phyloP scores from a whole-genome alignment of 2,888 invertebrate genomes.

The Acheta domesticus region DNA sequence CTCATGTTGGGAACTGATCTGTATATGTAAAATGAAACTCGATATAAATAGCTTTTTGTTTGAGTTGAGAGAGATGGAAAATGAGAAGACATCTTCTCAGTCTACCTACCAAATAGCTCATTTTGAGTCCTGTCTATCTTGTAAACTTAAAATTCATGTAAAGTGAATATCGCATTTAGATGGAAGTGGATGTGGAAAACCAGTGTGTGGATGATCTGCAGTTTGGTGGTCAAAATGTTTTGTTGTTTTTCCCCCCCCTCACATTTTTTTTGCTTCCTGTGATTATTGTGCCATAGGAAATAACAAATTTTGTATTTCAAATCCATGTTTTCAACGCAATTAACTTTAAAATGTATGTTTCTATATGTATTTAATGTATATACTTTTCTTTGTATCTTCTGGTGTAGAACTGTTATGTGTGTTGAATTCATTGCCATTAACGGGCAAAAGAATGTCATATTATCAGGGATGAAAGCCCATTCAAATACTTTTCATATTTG shows the following conservation, averaged over 20 bases:
- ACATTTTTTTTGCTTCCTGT: slow-evolving; percentile 33
- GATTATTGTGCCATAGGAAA: slow-evolving; percentile 35
- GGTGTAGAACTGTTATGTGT: neutral
- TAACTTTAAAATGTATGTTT: neutral
- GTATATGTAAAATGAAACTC: neutral
- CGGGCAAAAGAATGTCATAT: neutral
- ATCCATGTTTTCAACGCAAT: neutral
- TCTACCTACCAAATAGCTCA: slow-evolving; percentile 27
- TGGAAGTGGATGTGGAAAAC: slow-evolving; percentile 12
- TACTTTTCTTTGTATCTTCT: neutral
- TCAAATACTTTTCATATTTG: slow-evolving; percentile 26
- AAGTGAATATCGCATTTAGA: slow-evolving; percentile 33
- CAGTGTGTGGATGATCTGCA: slow-evolving; percentile 23
- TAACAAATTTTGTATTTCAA: slow-evolving; percentile 21
- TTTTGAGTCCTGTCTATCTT: slow-evolving; percentile 25
- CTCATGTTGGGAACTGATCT: no score
- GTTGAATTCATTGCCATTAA: slow-evolving; percentile 18
- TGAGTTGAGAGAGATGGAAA: neutral
- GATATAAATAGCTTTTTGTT: neutral
- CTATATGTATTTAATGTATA: slow-evolving; percentile 6
- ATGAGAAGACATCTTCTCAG: neutral
- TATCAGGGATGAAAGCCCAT: slow-evolving; percentile 28
- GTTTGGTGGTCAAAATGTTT: slow-evolving; percentile 23
- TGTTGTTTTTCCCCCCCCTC: neutral
- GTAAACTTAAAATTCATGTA: slow-evolving; percentile 22